These are phyloP conservation scores for Aplysina aerophoba DNA, from an alignment of 37 sponge, comb jelly and placozoan species.

Conservation along the genomic window DNA sequence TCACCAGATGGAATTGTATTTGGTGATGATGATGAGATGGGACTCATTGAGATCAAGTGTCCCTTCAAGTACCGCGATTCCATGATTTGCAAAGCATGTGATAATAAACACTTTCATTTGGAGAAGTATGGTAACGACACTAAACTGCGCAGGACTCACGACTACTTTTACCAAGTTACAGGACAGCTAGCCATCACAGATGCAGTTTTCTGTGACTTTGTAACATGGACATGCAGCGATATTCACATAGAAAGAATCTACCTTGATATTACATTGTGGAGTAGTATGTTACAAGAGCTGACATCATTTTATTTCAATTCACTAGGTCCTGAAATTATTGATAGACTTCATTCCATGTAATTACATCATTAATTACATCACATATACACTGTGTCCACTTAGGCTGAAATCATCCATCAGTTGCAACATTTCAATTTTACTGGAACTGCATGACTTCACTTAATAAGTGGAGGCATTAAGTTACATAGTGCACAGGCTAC, in stretches of 20 bases:
- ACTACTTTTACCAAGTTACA: not conserved
- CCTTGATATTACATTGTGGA: too few species aligned
- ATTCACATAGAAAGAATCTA: too few species aligned
- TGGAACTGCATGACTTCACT: too few species aligned
- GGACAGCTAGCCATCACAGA: not conserved
- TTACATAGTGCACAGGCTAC: constrained; percentile 46
- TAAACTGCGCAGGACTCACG: not conserved
- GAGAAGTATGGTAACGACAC: not conserved
- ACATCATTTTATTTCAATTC: too few species aligned
- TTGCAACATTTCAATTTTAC: too few species aligned
- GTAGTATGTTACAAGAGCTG: not conserved
- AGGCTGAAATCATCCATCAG: too few species aligned
- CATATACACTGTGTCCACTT: not conserved
- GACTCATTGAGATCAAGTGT: not conserved
- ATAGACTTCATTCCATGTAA: too few species aligned
- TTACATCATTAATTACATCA: not conserved
- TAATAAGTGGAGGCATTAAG: constrained; percentile 35
- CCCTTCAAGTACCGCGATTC: not conserved
- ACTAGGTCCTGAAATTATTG: too few species aligned
- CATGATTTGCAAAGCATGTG: not conserved
- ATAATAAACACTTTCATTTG: not conserved
- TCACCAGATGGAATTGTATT: too few species aligned
- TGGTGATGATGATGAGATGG: too few species aligned
- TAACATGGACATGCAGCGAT: too few species aligned
- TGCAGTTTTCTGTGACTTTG: too few species aligned